Evolutionary conservation across 1,140 invertebrate genomes (phyloP).

Genomic region (Drosophila triauraria): DNA sequence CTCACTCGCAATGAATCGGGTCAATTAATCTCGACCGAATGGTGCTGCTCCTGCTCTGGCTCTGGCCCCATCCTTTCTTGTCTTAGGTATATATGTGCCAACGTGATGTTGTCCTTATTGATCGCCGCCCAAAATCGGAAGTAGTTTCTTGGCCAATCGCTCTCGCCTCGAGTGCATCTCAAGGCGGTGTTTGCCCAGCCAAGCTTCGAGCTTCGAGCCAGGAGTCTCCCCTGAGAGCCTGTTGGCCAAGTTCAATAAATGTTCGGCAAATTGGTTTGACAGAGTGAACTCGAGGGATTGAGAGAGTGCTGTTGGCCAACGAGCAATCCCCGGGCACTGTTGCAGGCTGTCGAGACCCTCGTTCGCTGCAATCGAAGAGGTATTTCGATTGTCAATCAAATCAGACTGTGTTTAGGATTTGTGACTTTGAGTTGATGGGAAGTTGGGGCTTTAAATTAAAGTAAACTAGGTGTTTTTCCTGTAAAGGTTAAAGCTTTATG

Average conservation of each 20-base stretch:
- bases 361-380: conserved; percentile 23
- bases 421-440: conserved; percentile 5
- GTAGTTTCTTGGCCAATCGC: conserved; percentile 53
- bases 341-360: conserved; percentile 33
- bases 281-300: conserved; percentile 54
- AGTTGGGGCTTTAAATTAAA: neutral
- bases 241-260: conserved; percentile 74
- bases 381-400: conserved; percentile 46
- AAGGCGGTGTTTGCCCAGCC: conserved; percentile 53
- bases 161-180: conserved; percentile 52
- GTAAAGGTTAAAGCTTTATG: neutral
- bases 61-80: conserved; percentile 2
- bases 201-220: no score
- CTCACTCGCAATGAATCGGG: conserved; percentile 75
- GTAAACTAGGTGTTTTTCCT: neutral
- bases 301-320: conserved; percentile 15
- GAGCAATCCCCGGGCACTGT: conserved; percentile 10
- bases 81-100: conserved; percentile 24
- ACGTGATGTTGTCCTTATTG: conserved; percentile 40
- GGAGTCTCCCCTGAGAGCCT: conserved; percentile 16
- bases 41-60: conserved; percentile 5
- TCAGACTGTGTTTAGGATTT: conserved; percentile 17
- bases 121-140: conserved; percentile 54
- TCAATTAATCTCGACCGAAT: conserved; percentile 78
- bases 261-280: conserved; percentile 76